These are phyloP conservation scores for Lottia gigantea DNA, from an alignment of 2,888 invertebrate genomes.

Conservation along the genomic window DNA sequence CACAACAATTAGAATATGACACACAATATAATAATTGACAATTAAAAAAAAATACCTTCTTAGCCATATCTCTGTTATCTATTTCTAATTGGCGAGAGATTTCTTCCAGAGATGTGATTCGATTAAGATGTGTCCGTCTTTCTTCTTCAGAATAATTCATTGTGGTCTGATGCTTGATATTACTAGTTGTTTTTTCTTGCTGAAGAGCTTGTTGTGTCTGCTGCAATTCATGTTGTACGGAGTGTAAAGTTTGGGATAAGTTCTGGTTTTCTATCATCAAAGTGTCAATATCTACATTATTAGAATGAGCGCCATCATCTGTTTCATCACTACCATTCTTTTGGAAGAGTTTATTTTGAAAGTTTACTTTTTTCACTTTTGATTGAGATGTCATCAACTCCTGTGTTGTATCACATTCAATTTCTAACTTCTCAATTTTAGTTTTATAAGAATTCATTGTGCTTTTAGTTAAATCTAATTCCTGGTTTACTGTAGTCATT, in stretches of 20 bases:
- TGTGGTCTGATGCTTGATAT: constrained; percentile 33
- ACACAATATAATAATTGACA: too few relatives aligned
- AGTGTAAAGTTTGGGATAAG: not conserved
- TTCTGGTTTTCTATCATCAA: not conserved
- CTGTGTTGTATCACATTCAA: constrained; percentile 18
- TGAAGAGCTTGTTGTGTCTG: constrained; percentile 8
- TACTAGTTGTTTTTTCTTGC: constrained; percentile 34
- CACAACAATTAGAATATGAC: too few relatives aligned
- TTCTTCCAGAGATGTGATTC: constrained; percentile 44
- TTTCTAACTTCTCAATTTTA: constrained; percentile 28
- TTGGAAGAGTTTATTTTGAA: constrained; percentile 8
- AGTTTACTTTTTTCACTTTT: not conserved
- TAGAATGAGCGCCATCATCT: too few relatives aligned
- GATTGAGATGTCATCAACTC: constrained; percentile 28
- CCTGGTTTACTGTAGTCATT: constrained; percentile 31
- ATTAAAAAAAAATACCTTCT: constrained; percentile 39
- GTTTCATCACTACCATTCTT: not conserved
- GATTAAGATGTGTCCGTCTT: constrained; percentile 47
- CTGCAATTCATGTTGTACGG: constrained; percentile 16
- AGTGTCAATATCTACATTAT: too few relatives aligned
- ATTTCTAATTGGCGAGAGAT: constrained; percentile 49
- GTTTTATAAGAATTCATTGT: constrained; percentile 39
- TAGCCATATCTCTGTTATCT: constrained; percentile 55
- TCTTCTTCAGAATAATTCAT: constrained; percentile 44
- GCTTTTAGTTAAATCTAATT: constrained; percentile 47